Evolutionary conservation across 1,140 invertebrate genomes (phyloP), one percentile per base, ranked within the genome.

Genomic region (Scaptomyza pallida): DNA sequence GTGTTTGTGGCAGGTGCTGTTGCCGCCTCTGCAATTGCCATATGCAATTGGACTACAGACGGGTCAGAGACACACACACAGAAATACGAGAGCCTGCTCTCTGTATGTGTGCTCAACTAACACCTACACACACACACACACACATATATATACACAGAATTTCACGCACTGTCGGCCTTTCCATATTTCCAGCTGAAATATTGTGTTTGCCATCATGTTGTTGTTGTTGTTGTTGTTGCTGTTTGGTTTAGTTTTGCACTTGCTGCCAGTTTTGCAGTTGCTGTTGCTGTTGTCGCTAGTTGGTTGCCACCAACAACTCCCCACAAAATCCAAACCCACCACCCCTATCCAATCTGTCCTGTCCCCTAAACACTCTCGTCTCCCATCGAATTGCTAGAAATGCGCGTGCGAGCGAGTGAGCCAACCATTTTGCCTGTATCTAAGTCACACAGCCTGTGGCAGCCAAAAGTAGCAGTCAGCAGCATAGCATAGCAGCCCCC

Each of bases 131-230:
- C 45, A 54, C 10, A 52, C 16, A 26, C 3, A 44, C 19, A 51
- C 37, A 64, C 19, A 60, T 19, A 16, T 33, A 21, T 4, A 48
- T 12, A 26, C 35, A 45, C 33, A 23, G 1, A 33, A 23, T 56
- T 26, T 40, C 48, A 50, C 65, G 54, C 52, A 62, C 62, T 59
- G 40, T 44, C 40, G n/a, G 33, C 52, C 69, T 69, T 81, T 77
- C 79, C 79, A 83, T 80, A 85, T 86, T 85, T 85, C 81, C 81
- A 86, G 73, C 61, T 85, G 77, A 86, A 86, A 86, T 85, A 85
- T 85, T 79, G 52, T 85, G 47, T 41, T 41, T 62, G 65, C 30
- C 54, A n/a, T 4, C 21, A 21, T 21, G 21, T 21, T 21, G 21
- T 21, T 21, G 21, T 21, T 21, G 70, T 75, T 68, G 40, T 30